These are phyloP conservation scores for Drosophila bocki DNA, from an alignment of 1,140 invertebrate genomes.

Conservation along the genomic window DNA sequence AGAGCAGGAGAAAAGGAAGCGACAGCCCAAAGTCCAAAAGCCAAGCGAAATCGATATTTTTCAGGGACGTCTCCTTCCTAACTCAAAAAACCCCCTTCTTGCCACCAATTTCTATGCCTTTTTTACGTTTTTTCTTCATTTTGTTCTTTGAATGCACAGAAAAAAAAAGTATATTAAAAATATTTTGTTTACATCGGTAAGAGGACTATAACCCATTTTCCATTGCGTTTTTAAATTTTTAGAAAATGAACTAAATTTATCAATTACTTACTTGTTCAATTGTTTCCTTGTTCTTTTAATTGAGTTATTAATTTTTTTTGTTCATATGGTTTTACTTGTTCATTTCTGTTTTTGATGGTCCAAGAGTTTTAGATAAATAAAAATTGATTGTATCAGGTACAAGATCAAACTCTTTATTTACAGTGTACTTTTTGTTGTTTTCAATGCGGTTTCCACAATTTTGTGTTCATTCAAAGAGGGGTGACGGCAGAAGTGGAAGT, in stretches of 20 bases:
- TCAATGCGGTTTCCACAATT: slow-evolving; percentile 57
- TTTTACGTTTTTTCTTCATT: slow-evolving; percentile 19
- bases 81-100: neutral
- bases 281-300: neutral
- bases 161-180: neutral
- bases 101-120: slow-evolving; percentile 1
- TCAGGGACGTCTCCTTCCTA: slow-evolving; percentile 55
- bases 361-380: no score
- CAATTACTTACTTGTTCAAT: neutral
- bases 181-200: neutral
- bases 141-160: slow-evolving; percentile 12
- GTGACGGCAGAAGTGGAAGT: neutral
- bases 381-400: no score
- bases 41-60: slow-evolving; percentile 72
- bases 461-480: slow-evolving; percentile 58
- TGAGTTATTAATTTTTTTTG: neutral
- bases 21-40: slow-evolving; percentile 41
- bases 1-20: slow-evolving; percentile 17
- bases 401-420: no score
- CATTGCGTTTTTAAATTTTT: neutral
- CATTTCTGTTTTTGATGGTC: no score
- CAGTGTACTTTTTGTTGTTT: slow-evolving; percentile 19
- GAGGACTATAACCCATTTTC: neutral
- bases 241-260: neutral
- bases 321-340: no score